Evolutionary conservation across 30 jellyfish, hydroid and myxozoan genomes (phyloP).

Genomic region (Chrysaora quinquecirrha): DNA sequence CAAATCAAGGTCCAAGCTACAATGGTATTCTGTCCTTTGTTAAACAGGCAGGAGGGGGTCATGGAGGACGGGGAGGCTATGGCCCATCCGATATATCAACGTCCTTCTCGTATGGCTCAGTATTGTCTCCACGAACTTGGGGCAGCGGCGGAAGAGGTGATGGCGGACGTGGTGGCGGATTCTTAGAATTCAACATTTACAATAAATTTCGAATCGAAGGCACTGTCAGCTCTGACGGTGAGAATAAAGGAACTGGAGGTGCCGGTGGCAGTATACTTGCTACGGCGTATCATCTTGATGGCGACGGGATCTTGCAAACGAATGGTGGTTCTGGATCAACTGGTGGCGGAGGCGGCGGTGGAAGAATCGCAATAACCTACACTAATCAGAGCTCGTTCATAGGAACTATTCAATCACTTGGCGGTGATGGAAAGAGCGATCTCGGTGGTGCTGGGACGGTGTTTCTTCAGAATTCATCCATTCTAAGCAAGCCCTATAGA

Average conservation of each 20-base stretch:
- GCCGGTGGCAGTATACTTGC: constrained; percentile 65
- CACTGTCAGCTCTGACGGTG: constrained; percentile 52
- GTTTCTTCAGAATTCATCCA: constrained; percentile 40
- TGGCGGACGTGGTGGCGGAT: constrained; percentile 74
- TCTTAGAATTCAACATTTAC: constrained; percentile 17
- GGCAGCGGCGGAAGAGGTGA: constrained; percentile 68
- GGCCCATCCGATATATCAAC: constrained; percentile 62
- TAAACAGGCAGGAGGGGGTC: constrained; percentile 54
- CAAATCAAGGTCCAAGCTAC: constrained; percentile 52
- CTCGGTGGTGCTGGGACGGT: constrained; percentile 79
- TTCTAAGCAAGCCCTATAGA: constrained; percentile 40
- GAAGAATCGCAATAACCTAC: constrained; percentile 55
- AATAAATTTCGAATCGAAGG: constrained; percentile 63
- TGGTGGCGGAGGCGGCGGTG: constrained; percentile 81
- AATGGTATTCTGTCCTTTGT: constrained; percentile 29
- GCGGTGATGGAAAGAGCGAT: constrained; percentile 54
- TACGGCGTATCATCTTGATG: constrained; percentile 40
- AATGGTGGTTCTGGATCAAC: constrained; percentile 57
- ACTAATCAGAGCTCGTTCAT: constrained; percentile 58
- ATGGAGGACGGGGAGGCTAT: constrained; percentile 72
- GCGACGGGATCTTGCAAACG: constrained; percentile 61
- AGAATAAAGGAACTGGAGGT: constrained; percentile 50
- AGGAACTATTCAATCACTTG: constrained; percentile 49
- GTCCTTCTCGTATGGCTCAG: constrained; percentile 61
- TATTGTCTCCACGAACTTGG: constrained; percentile 52